Evolutionary conservation across 2,888 invertebrate species (phyloP).

Genomic region (Dysmachus trigonus): DNA sequence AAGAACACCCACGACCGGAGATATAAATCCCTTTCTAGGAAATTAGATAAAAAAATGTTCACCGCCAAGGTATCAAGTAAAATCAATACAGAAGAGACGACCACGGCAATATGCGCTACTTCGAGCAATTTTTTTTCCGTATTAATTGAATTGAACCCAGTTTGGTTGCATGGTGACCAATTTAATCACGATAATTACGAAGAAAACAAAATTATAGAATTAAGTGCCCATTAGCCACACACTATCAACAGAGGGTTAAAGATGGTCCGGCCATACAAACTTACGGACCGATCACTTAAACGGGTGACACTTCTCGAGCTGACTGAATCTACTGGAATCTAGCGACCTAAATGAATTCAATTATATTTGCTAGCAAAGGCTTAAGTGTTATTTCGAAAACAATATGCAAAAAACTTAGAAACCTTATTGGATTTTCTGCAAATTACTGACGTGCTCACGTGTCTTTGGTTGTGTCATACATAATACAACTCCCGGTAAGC

Average conservation of each 20-base stretch:
- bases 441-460: neutral
- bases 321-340: neutral
- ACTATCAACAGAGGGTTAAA: neutral
- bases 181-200: constrained; percentile 27
- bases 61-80: neutral
- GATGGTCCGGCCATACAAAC: neutral
- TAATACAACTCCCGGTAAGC: neutral
- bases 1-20: neutral
- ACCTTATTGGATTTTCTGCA: constrained; percentile 8
- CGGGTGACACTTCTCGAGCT: neutral
- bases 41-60: neutral
- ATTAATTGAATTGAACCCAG: constrained; percentile 10
- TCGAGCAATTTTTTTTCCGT: neutral
- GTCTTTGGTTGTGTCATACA: neutral
- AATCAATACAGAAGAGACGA: constrained; percentile 17
- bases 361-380: neutral
- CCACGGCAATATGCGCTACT: neutral
- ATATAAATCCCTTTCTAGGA: neutral
- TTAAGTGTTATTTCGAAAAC: constrained; percentile 35
- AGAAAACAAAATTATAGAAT: neutral
- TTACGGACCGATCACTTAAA: constrained; percentile 1
- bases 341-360: neutral
- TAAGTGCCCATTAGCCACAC: neutral
- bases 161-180: constrained; percentile 3
- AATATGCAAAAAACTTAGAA: constrained; percentile 6